A percentile compares a stretch with the other conserved stretches of the same genome.
These are phyloP conservation scores for Dasyornis broadbenti DNA, from an alignment of 2,113 vertebrate species.

Conservation along the genomic window DNA sequence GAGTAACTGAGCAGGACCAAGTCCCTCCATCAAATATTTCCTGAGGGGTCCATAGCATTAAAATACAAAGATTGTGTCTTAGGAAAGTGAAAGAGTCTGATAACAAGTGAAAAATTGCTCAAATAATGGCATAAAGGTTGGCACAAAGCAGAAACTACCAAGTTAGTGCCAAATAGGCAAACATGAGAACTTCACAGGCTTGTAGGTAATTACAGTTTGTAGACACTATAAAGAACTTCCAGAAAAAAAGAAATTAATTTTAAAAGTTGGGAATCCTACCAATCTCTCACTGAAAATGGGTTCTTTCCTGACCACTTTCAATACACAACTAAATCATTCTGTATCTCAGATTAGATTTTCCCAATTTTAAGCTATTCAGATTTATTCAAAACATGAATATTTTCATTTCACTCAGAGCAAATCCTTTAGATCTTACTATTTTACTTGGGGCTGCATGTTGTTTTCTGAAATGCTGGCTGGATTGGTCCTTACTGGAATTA, in stretches of 20 bases:
- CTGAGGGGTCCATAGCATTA: not conserved
- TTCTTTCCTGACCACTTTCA: not conserved
- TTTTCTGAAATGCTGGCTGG: not conserved
- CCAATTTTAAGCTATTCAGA: not conserved
- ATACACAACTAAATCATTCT: not conserved
- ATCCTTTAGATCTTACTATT: not conserved
- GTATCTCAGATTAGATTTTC: not conserved
- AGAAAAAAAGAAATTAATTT: not conserved
- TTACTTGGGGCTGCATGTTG: not conserved
- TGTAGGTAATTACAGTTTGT: not conserved
- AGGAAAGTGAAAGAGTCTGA: not conserved
- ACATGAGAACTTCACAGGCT: not conserved
- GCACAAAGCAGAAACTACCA: not conserved
- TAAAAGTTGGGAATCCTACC: not conserved
- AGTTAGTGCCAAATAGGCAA: not conserved
- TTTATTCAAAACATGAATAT: not conserved
- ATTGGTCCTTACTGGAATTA: not conserved
- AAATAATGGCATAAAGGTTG: not conserved
- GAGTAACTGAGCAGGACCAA: not conserved
- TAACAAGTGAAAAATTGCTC: not conserved
- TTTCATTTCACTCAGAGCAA: not conserved
- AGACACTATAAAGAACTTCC: not conserved
- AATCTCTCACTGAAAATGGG: not conserved
- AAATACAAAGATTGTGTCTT: not conserved
- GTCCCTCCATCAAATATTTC: not conserved